Evolutionary conservation across 2,888 invertebrate genomes (phyloP), one percentile per base, ranked within the genome.

Genomic region (Yponomeuta cagnagella): DNA sequence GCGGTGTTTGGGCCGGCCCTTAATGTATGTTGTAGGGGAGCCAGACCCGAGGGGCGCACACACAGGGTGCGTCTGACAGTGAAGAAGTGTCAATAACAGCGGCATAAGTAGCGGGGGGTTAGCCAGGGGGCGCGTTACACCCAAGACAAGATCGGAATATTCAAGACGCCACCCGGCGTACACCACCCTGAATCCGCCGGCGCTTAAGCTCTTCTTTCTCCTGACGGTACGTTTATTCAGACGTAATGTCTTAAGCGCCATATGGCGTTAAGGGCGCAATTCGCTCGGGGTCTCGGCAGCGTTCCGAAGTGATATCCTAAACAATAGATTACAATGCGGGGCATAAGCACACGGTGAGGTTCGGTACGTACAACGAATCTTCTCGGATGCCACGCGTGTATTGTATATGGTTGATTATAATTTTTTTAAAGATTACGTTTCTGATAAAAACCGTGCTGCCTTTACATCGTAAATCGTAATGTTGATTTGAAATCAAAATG

Each of bases 81-180:
- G 93, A 93, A 92, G 93, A 92, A 93, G 93, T 92, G 92, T 89
- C 92, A 92, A 93, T 93, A 93, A 92, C 90, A 83, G 89, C 85
- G 90, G 92, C 89, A 92, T 91, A 93, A 92, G 91, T 90, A 90
- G 91, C 83, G 81, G 86, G 89, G 90, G 89, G 86, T 86, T 81
- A 81, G 81, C 33, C 48, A 23, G 82, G 79, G 83, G 88, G 89
- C 91, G 89, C 90, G 90, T 91, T 89, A 90, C 89, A 85, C 83
- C 83, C 78, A 82, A 84, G 86, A 92, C 92, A 92, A 91, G 91
- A 90, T 86, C 89, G 80, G 93, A 92, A 93, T 92, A 92, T 89
- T 90, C 89, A 89, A 89, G n/a, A 37, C 37, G 64, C n/a, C 37
- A 15, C 67, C 12, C 64, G 31, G 68, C 48, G 23, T 43, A 68